Conservation (phyloP, 1,140 invertebrate genomes). For the Pinna nobilis region DNA sequence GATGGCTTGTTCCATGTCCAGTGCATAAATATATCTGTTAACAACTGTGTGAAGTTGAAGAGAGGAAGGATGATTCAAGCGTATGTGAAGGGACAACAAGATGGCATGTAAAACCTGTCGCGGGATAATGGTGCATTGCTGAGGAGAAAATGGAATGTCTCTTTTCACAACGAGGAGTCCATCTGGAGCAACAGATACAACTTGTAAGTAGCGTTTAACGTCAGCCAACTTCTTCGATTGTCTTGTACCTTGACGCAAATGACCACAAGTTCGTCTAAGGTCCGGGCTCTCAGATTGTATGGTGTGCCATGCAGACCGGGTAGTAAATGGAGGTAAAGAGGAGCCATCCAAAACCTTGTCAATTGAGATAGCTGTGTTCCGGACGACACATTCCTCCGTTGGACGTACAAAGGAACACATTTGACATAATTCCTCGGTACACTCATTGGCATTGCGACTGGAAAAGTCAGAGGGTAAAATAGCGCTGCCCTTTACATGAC, state of each 20-base stretch:
- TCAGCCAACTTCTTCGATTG: constrained; percentile 32
- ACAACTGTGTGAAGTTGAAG: constrained; percentile 31
- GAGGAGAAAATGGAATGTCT: constrained; percentile 10
- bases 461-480: constrained; percentile 45
- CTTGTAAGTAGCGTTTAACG: constrained; percentile 34
- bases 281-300: constrained; percentile 29
- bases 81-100: constrained; percentile 20
- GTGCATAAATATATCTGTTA: constrained; percentile 35
- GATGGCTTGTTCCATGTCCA: constrained; percentile 35
- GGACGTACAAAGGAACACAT: constrained; percentile 2
- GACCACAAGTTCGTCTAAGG: constrained; percentile 18
- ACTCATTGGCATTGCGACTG: constrained; percentile 40
- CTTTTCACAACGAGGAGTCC: constrained; percentile 24
- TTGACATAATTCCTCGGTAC: constrained; percentile 15
- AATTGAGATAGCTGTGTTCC: neutral
- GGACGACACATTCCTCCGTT: constrained; percentile 22
- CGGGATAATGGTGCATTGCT: constrained; percentile 29
- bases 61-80: constrained; percentile 22
- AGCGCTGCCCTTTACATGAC: constrained; percentile 23
- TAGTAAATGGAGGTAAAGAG: constrained; percentile 28
- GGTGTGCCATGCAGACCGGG: constrained; percentile 27
- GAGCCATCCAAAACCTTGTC: constrained; percentile 24
- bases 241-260: constrained; percentile 26
- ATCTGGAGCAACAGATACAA: constrained; percentile 28
- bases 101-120: constrained; percentile 41